Evolutionary conservation across 2,888 invertebrate genomes (phyloP), one percentile per base, ranked within the genome.

Genomic region (Branchipolynoe longqiensis): DNA sequence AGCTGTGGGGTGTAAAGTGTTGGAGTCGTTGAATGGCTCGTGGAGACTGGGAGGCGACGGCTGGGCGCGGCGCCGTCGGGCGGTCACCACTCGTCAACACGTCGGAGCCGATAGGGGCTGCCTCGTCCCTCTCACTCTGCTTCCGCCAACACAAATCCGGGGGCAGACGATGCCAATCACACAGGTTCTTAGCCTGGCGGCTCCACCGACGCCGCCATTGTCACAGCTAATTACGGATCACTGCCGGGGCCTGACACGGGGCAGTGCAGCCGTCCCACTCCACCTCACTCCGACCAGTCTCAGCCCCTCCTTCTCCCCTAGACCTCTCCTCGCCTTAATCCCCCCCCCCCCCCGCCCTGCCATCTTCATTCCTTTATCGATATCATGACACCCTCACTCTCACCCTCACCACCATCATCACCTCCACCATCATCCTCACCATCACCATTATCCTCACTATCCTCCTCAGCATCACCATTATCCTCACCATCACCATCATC

Each of bases 151-250:
- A 69, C 38, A 69, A 69, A 69, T 33, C 69, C 69, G 38, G 69
- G 69, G 36, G 69, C 69, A 69, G 69, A 69, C 69, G 69, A 69
- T 69, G 69, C 69, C 69, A 69, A 69, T 69, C 69, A 38, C 69
- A 38, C 38, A 38, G 38, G 14, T 38, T 38, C 69, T 4, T 14
- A 14, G 22, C 69, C 22, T 38, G 22, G 38, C 69, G 36, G 22
- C 69, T 38, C 12, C 69, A 14, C 36, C 36, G 69, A 6, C 69
- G 36, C 33, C 38, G 38, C 69, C 38, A 69, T 69, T 69, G 69
- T 69, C 69, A 38, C 36, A 0, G 69, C 69, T 69, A 69, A 69
- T 69, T 69, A 38, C 69, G 69, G 69, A 69, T 69, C 69, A 38
- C 33, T 33, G 62, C 12, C 62, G 62, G 62, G 22, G 22, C 18